Evolutionary conservation across 2,113 vertebrate species (phyloP), one percentile per base, ranked within the genome.

Genomic region (Pithys albifrons): DNA sequence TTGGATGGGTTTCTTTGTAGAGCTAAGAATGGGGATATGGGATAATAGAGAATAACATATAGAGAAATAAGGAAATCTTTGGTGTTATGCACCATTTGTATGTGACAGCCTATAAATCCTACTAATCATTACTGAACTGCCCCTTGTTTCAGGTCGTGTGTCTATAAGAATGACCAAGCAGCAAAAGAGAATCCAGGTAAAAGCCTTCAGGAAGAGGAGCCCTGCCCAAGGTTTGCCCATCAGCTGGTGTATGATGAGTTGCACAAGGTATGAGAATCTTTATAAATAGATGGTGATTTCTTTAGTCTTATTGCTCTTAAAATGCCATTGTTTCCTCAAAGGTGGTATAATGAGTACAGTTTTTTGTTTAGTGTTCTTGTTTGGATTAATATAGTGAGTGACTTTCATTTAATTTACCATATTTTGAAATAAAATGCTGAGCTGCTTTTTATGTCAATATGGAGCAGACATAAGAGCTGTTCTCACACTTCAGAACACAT

Each of bases 131-230:
- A 73, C 73, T 90, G 92, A 48, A 48, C 25, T 87, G 65, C 24
- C 70, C 59, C 88, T 12, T 91, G 35, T 97, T 98, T 29, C 95
- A 99, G 99, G 99, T 99, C 99, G 25, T 99, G 99, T 85, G 99
- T 99, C 48, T 99, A 99, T 95, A 99, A 99, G 97, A 99, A 99
- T 41, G 99, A 99, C 93, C 99, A 99, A 95, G 98, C 99, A 28
- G 98, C 99, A 91, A 99, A 99, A 95, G 99, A 99, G 85, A 99
- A 99, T 97, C 98, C 98, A 14, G 98, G 97, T 89, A 99, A 99
- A 98, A 98, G 98, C 88, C 98, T 99, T 58, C 99, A 99, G 96
- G 99, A 99, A 82, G 99, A 99, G 94, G 99, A 99, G 93, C 99
- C 99, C 1, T 99, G 99, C 91, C 99, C 99, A n/a, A 98, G 99